These are phyloP conservation scores for Ramphastos sulfuratus DNA, from an alignment of 2,113 vertebrate genomes.

Conservation along the genomic window DNA sequence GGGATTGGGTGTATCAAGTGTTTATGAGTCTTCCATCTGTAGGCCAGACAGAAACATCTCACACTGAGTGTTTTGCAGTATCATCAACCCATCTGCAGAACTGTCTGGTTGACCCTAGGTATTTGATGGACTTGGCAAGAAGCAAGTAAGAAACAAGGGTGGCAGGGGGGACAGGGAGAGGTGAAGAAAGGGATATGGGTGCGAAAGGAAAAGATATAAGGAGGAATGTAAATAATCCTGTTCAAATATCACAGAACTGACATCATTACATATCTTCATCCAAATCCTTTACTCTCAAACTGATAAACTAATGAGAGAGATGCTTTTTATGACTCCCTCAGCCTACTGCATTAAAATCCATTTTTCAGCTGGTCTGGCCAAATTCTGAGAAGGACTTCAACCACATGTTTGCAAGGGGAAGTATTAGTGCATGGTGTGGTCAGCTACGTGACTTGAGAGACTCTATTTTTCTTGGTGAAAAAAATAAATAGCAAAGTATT, in stretches of 20 bases:
- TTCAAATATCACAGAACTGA: conserved; percentile 24
- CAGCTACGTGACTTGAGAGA: background rate
- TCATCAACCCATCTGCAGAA: conserved; percentile 17
- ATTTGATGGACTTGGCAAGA: background rate
- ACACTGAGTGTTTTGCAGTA: background rate
- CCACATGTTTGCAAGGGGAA: background rate
- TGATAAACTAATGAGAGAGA: conserved; percentile 48
- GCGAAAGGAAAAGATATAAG: conserved; percentile 6
- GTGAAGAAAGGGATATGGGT: conserved; percentile 30
- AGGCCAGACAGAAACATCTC: conserved; percentile 45
- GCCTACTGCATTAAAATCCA: conserved; percentile 6
- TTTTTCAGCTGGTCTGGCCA: background rate
- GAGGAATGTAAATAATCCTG: conserved; percentile 30
- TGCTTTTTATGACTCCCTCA: conserved; percentile 3
- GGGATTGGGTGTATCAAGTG: conserved; percentile 44
- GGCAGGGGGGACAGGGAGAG: background rate
- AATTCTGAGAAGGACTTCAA: background rate
- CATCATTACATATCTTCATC: conserved; percentile 27
- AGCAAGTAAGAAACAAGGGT: background rate
- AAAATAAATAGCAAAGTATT: background rate
- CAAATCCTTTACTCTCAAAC: conserved; percentile 11
- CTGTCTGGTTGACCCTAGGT: conserved; percentile 28
- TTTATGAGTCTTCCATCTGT: conserved; percentile 58
- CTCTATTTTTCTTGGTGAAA: background rate
- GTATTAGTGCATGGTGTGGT: background rate